Evolutionary conservation across 2,113 vertebrate species (phyloP), one percentile per base, ranked within the genome.

Genomic region (Alethe castanea): DNA sequence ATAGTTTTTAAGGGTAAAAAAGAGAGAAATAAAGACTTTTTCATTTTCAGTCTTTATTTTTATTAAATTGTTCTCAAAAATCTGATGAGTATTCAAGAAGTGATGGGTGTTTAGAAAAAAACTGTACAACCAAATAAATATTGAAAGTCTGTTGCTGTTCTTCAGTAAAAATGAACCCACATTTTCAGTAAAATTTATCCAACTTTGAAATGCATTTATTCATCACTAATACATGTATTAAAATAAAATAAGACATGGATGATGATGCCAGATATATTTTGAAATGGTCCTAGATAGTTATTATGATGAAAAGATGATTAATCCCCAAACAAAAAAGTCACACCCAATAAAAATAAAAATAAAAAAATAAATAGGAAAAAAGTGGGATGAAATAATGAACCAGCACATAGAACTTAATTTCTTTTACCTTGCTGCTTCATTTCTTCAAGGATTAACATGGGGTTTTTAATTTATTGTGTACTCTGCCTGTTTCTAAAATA

Each of bases 31-130:
- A n/a, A 5, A 69, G 19, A 48, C 19, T 65, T 61, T 89, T 91
- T 69, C 26, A 85, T 76, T 95, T 95, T 65, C 69, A 80, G n/a
- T 85, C 38, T 72, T 95, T 36, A 35, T 80, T 87, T 95, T 40
- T 38, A 70, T 61, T 23, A 87, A 76, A 45, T 29, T 92, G 5
- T 76, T 86, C 8, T 7, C 47, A 88, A 86, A 88, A 82, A 4
- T 8, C 3, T 60, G 45, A 60, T 60, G 24, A 76, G 7, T 25
- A 60, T 74, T 91, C 31, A 45, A 74, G 52, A 88, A 66, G 3
- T 17, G 2, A 71, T 36, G 17, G 2, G 9, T 66, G 35, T 64
- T 74, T n/a, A 54, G 8, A 71, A 86, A 87, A 71, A 73, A 53
- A 35, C 14, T 19, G 4, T 13, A 16, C 8, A 67, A 42, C 5